These are phyloP conservation scores for Cancer borealis DNA, from an alignment of 2,888 invertebrate species.

Conservation along the genomic window DNA sequence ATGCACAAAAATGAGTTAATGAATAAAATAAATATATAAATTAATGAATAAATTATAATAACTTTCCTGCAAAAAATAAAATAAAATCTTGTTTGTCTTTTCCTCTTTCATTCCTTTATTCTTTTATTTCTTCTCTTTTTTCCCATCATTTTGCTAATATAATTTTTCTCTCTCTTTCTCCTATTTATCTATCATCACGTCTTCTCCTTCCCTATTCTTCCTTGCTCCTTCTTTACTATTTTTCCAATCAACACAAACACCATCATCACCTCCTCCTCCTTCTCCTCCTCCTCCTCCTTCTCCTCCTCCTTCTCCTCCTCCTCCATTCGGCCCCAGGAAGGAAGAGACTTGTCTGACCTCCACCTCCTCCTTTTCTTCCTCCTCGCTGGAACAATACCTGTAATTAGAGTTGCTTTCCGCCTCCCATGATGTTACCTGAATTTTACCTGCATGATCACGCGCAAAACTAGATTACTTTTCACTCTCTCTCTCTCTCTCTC, in stretches of 20 bases:
- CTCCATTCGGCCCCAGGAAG: neutral
- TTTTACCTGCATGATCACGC: conserved; percentile 1
- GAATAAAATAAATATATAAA: too few species aligned
- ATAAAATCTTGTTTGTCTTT: neutral
- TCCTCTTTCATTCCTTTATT: neutral
- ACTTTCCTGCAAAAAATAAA: neutral
- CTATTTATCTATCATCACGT: neutral
- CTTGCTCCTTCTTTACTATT: neutral
- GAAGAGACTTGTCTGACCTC: neutral
- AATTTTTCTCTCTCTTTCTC: neutral
- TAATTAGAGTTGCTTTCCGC: conserved; percentile 1
- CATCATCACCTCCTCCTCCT: neutral
- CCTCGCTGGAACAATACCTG: conserved; percentile 40
- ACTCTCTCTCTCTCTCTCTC: neutral
- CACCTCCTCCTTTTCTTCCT: conserved; percentile 17
- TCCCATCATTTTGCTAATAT: neutral
- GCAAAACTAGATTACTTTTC: too few species aligned
- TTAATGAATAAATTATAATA: neutral
- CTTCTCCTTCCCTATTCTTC: too few species aligned
- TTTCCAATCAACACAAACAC: neutral
- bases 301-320: neutral
- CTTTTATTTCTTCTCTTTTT: too few species aligned
- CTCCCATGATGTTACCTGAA: neutral
- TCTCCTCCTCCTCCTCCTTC: neutral
- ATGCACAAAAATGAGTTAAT: too few species aligned